phyloP scores from a whole-genome alignment of 2,888 invertebrate species.

The Pelosia muscerda region DNA sequence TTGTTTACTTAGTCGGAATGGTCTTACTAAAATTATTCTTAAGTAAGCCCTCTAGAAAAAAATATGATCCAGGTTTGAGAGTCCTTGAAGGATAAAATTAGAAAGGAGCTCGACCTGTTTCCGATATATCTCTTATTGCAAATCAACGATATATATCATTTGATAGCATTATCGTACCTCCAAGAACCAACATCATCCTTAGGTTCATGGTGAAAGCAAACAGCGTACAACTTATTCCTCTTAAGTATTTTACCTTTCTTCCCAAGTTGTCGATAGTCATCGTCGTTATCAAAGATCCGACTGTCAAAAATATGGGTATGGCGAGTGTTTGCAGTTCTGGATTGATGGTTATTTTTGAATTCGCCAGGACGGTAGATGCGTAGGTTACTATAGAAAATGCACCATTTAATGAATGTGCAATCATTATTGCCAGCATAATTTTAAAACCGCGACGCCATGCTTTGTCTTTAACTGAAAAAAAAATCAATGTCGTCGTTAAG shows the following conservation, averaged over 20 bases:
- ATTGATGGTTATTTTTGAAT: conserved; percentile 52
- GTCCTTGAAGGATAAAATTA: too few relatives aligned
- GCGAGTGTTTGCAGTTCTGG: conserved; percentile 58
- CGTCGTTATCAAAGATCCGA: conserved; percentile 56
- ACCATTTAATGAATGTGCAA: conserved; percentile 55
- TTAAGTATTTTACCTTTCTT: conserved; percentile 47
- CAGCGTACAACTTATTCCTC: too few relatives aligned
- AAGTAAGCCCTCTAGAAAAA: too few relatives aligned
- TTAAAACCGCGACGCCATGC: conserved; percentile 61
- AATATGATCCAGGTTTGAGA: too few relatives aligned
- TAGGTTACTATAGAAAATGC: conserved; percentile 57
- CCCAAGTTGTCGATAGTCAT: conserved; percentile 53
- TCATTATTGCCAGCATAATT: conserved; percentile 46
- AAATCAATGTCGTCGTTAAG: background rate
- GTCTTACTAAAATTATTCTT: too few relatives aligned
- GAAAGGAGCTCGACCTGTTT: too few relatives aligned
- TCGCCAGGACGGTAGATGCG: conserved; percentile 55
- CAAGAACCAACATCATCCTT: too few relatives aligned
- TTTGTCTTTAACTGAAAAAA: conserved; percentile 59
- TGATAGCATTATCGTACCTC: too few relatives aligned
- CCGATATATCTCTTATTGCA: too few relatives aligned
- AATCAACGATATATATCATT: too few relatives aligned
- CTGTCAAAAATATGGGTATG: conserved; percentile 58
- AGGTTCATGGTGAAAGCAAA: too few relatives aligned
- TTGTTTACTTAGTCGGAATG: too few relatives aligned